A percentile compares a stretch with the other conserved stretches of the same genome.
phyloP scores from a whole-genome alignment of 2,888 invertebrate species.

The Dorcus parallelipipedus region DNA sequence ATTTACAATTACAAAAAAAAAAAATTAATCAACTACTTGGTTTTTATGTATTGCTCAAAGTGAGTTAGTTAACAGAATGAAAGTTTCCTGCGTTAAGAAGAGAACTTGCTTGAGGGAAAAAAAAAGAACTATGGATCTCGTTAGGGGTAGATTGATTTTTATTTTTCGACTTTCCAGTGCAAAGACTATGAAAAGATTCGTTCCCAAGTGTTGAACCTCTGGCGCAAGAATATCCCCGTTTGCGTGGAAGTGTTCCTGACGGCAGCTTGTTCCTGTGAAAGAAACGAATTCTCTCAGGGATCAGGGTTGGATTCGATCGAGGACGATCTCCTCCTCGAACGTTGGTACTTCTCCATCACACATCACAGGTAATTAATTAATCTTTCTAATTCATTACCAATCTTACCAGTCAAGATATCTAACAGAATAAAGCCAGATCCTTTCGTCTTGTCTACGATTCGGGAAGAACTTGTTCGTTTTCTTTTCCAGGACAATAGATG shows the following conservation, averaged over 20 bases:
- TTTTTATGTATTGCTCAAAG: too few relatives aligned
- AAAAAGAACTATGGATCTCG: too few relatives aligned
- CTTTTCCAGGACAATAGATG: slow-evolving; percentile 46
- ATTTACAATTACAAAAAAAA: too few relatives aligned
- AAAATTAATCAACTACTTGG: too few relatives aligned
- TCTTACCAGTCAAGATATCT: too few relatives aligned
- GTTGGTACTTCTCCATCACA: slow-evolving; percentile 74
- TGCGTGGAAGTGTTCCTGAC: slow-evolving; percentile 79
- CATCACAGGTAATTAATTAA: slow-evolving; percentile 53
- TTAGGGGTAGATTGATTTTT: background rate
- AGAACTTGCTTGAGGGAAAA: too few relatives aligned
- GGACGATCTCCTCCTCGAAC: slow-evolving; percentile 64
- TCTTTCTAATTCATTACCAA: background rate
- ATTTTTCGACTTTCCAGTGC: slow-evolving; percentile 49
- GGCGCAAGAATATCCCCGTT: slow-evolving; percentile 69
- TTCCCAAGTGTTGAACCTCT: slow-evolving; percentile 60
- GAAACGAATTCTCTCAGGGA: slow-evolving; percentile 1
- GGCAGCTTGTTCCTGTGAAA: slow-evolving; percentile 62
- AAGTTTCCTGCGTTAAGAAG: too few relatives aligned
- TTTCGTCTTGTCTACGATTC: too few relatives aligned
- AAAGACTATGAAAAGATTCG: slow-evolving; percentile 53
- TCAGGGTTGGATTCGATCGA: slow-evolving; percentile 1
- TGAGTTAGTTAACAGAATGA: too few relatives aligned
- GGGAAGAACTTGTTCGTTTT: slow-evolving; percentile 1
- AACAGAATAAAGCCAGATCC: too few relatives aligned